A percentile compares a stretch with the other conserved stretches of the same genome.
These are phyloP conservation scores for Muschampia plurimacula DNA, from an alignment of 2,888 invertebrate species.

Conservation along the genomic window DNA sequence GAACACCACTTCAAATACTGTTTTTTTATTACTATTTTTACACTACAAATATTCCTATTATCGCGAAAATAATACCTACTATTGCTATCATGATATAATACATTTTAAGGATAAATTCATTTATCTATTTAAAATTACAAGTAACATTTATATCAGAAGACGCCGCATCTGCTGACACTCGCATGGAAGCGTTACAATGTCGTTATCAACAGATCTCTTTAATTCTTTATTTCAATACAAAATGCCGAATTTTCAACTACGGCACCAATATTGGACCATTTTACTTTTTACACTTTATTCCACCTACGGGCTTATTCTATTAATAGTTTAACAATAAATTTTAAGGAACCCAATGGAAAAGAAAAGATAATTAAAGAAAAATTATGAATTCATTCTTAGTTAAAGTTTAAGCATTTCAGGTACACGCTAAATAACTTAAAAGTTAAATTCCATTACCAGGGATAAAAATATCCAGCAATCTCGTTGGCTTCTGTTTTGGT, in stretches of 20 bases:
- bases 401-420: no score
- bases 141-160: neutral
- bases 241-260: slow-evolving; percentile 18
- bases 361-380: no score
- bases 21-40: neutral
- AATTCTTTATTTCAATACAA: slow-evolving; percentile 12
- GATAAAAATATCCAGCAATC: no score
- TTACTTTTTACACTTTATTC: no score
- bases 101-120: neutral
- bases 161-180: neutral
- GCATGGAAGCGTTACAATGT: slow-evolving; percentile 16
- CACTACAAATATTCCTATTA: neutral
- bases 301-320: slow-evolving; percentile 1
- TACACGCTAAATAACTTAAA: no score
- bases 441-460: no score
- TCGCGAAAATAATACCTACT: neutral
- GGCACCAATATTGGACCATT: neutral
- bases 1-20: neutral
- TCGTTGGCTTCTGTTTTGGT: no score
- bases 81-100: neutral
- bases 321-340: neutral
- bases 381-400: no score
- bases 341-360: no score
- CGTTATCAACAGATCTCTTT: slow-evolving; percentile 7
- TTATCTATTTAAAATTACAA: neutral